Evolutionary conservation across 2,113 vertebrate species (phyloP), one percentile per base, ranked within the genome.

Genomic region (Phylloscopus trochiloides): DNA sequence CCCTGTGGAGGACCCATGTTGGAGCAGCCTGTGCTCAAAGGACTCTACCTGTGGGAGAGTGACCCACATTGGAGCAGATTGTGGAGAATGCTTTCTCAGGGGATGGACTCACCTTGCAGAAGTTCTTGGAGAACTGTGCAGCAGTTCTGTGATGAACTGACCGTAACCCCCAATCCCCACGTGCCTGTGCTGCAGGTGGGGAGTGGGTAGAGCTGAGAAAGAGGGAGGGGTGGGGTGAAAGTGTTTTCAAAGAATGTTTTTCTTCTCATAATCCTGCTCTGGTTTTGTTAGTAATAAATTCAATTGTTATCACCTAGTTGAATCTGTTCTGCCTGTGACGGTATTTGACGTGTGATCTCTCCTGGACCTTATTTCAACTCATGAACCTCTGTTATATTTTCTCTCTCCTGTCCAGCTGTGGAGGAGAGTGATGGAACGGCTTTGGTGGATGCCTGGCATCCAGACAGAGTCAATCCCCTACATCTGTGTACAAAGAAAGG

Each of bases 101-200:
- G 47, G 13, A 36, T 25, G 65, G 29, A 22, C 24, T 28, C 43
- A 50, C 1, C 2, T 12, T 15, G 29, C 20, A 31, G 47, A 20
- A 43, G 55, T 61, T 31, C 38, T 43, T 36, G 25, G 36, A 61
- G 36, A 43, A 5, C 19, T 36, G 25, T 61, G 78, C 29, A 42
- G 43, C 24, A 24, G 24, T 12, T 31, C 7, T 43, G 25, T 36
- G 55, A 52, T 4, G 3, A 71, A 31, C 13, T 36, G 38, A 25
- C 20, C 2, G 0, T 14, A 52, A 43, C 3, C 12, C 31, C 25
- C 13, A 43, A 1, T 31, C 10, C 8, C 32, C 29, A 40, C 0
- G 1, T 51, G 31, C 25, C 47, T 51, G 36, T 36, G 34, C 45
- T 13, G 31, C 16, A 34, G 24, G 15, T 16, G 25, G 13, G 45